Evolutionary conservation across 2,888 invertebrate genomes (phyloP), one percentile per base, ranked within the genome.

Genomic region (Fragum fragum): DNA sequence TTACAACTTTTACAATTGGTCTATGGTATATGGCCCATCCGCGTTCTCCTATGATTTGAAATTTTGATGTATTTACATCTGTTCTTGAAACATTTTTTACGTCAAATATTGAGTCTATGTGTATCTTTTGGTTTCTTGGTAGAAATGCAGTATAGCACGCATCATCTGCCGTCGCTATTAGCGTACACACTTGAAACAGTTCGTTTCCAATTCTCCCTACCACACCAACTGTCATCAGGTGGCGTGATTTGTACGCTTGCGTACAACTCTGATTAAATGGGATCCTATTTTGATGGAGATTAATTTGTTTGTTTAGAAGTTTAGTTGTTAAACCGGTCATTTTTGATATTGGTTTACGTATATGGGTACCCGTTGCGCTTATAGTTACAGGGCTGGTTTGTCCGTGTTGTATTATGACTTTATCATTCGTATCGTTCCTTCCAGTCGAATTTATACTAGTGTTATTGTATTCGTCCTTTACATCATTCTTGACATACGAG

Each of bases 131-230:
- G 3, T 26, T 23, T 3, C 23, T 57, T 21, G 21, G 26, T 57
- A 57, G 1, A 23, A 47, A 21, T 1, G 57, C 57, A 11, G 23
- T 57, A 23, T 57, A 57, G 23, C 57, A 57, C 2, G 57, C 21
- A 57, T 57, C 57, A n/a, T 57, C 11, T n/a, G 57, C 57, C 26
- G 57, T 14, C 3, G 57, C 57, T 26, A 57, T 57, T 23, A 57
- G 23, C 11, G 57, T 57, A 23, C 57, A 57, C 2, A 57, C 11
- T n/a, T 57, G 23, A 57, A 57, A 57, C 23, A 57, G n/a, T 6
- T 7, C 18, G n/a, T 57, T 57, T 23, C 57, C 57, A 1, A 14
- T 57, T 14, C 57, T 21, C 23, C 57, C 57, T 6, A 2, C 3
- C 2, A 26, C 7, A 14, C 23, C 11, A 18, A 26, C 21, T 57